Percentiles rank a stretch among this genome's conserved stretches.
Conservation (phyloP, 2,113 vertebrate species). For the Bos javanicus region DNA sequence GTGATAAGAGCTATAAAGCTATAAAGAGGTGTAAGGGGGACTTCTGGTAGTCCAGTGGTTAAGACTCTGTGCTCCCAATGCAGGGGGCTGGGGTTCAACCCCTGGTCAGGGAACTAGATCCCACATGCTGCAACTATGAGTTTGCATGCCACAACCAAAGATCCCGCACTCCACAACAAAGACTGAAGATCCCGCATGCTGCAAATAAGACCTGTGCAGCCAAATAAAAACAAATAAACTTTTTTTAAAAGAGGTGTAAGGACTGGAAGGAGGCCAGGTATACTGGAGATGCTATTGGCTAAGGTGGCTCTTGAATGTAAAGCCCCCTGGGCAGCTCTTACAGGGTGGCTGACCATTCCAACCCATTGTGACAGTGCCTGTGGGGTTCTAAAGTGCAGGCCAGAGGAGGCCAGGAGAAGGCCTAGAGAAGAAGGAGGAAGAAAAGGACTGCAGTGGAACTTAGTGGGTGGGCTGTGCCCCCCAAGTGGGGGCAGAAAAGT, state of each 20-base stretch:
- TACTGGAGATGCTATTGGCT: neutral
- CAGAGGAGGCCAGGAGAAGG: neutral
- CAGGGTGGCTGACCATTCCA: accelerated
- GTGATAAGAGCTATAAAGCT: neutral
- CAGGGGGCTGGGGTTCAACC: neutral
- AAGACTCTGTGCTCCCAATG: neutral
- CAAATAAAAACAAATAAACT: neutral
- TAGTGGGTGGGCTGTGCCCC: conserved; percentile 25
- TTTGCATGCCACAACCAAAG: neutral
- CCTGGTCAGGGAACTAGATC: neutral
- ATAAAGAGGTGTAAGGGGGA: neutral
- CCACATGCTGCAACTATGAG: neutral
- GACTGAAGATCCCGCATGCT: neutral
- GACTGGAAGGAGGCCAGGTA: neutral
- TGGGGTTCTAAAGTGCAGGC: conserved; percentile 30
- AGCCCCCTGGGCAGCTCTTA: neutral
- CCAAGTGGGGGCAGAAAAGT: neutral
- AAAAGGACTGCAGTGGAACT: neutral
- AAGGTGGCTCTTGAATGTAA: neutral
- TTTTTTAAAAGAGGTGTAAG: neutral
- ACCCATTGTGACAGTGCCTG: conserved; percentile 41
- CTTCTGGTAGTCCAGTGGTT: neutral
- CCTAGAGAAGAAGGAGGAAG: neutral
- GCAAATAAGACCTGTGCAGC: neutral
- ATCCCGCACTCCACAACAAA: neutral